Conservation (phyloP, 2,888 invertebrate genomes). For the Nasonia oneida region DNA sequence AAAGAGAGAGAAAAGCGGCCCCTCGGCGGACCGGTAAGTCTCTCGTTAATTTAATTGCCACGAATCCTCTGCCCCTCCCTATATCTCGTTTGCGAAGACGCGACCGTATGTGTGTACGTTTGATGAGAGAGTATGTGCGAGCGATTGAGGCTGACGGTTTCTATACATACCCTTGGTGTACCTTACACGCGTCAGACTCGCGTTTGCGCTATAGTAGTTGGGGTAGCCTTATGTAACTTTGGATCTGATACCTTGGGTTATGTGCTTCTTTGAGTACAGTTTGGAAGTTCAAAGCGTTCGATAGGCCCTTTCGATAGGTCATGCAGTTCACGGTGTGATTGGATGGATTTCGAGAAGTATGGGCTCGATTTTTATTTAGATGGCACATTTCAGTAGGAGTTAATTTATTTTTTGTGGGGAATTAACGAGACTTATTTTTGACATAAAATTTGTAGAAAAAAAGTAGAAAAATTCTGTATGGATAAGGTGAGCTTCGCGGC, state of each 20-base stretch:
- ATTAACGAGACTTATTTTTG: background rate
- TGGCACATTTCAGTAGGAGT: too few relatives aligned
- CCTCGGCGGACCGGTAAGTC: background rate
- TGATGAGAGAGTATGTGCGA: background rate
- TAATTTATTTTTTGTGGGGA: too few relatives aligned
- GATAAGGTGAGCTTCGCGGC: background rate
- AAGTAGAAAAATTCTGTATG: background rate
- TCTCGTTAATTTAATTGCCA: conserved; percentile 12
- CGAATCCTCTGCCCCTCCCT: background rate
- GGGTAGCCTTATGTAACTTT: background rate
- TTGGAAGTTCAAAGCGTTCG: background rate
- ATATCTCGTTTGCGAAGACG: background rate
- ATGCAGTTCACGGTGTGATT: too few relatives aligned
- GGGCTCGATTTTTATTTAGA: too few relatives aligned
- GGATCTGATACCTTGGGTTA: background rate
- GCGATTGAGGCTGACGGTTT: background rate
- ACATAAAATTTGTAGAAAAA: background rate
- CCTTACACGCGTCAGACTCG: background rate
- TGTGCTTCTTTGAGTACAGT: background rate
- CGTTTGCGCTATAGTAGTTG: background rate
- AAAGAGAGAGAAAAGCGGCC: background rate
- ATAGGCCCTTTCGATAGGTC: background rate
- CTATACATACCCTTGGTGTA: background rate
- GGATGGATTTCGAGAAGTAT: too few relatives aligned
- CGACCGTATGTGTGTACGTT: background rate